Base-by-base conservation (phyloP, 1,140 invertebrate species). In the Neodiprion virginianus region DNA sequence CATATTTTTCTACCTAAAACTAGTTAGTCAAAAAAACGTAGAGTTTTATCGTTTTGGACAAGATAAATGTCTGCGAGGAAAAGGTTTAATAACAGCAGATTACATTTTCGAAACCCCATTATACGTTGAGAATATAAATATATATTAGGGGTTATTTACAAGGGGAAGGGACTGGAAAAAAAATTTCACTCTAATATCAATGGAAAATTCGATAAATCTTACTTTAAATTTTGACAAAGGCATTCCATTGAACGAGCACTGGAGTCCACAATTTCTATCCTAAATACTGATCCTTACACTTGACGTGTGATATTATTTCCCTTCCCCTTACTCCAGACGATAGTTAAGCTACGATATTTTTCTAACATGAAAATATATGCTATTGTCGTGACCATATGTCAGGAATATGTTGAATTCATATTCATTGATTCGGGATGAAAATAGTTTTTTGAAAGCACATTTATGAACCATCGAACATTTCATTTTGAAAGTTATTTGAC, bases 1-100 rank as follows among this genome's bases (percentile, higher is more conserved):
- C 53, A 61, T 61, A 61, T 61, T 61, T 61, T 61, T 61, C 53
- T 61, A 61, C 53, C 53, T 61, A 61, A 61, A 61, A 61, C n/a
- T 61, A 14, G n/a, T 61, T 61, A 61, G 53, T 17, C n/a, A 61
- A 40, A 40, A 40, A 40, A 40, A 17, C n/a, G 53, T 61, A 61
- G 53, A 17, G n/a, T 61, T 61, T 61, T 14, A 61, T 61, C 53
- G 53, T 61, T 61, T 61, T 61, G 11, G 11, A 61, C 53, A 61
- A 61, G 7, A 14, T 17, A 17, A 61, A 61, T 61, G 53, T 61
- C 53, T 61, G 53, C 53, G 53, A 61, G 53, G 53, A 61, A 61
- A 61, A 61, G 53, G 53, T 61, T 17, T 61, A 12, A 61, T 61
- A 61, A 61, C 53, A 61, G n/a, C n/a, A 8, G 53, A 17, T 14